Base-by-base conservation (phyloP, 2,797 vertebrate species). In the Tokudaia tokunoshimensis region DNA sequence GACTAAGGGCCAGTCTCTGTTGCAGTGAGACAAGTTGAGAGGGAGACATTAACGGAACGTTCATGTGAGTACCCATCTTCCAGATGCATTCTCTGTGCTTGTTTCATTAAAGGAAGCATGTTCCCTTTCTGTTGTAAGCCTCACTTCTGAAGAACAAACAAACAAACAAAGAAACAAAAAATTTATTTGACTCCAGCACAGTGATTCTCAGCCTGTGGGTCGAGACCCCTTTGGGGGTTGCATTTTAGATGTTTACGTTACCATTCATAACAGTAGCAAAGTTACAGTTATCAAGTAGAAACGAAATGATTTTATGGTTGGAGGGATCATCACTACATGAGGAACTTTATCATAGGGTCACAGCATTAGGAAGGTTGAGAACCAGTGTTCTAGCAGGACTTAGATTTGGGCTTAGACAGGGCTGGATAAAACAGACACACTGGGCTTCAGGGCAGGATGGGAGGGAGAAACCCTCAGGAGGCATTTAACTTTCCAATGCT, bases 141-240 rank as follows among this genome's bases (percentile, higher is more conserved):
- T 19, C 3, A 24, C 1, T 83, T 86, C 26, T 22, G 63, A 82
- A 85, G 63, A 81, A 34, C 29, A 55, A 83, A 20, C 29, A 31
- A 15, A 31, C 29, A 65, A 65, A 29, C 10, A 63, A 63, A 63
- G 19, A 55, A 82, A 24, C 61, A 63, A 63, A 31, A 26, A 41
- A 41, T 37, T 74, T 2, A 6, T 59, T 24, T 44, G 8, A 47
- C 6, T 2, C 10, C 63, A 85, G 41, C 29, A 47, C 41, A 65
- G 29, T 2, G 5, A 31, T 52, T 85, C 63, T 50, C 63, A 67
- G 50, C 19, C 31, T n/a, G 44, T 50, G 63, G 19, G 29, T 50
- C 0, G 11, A 0, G 6, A 50, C 19, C 31, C 37, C 83, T 34
- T 13, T 11, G 2, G 29, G 37, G 31, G 24, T 37, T 67, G 6